Evolutionary conservation across 2,797 vertebrate species (phyloP).

Genomic region (Aselliscus stoliczkanus): DNA sequence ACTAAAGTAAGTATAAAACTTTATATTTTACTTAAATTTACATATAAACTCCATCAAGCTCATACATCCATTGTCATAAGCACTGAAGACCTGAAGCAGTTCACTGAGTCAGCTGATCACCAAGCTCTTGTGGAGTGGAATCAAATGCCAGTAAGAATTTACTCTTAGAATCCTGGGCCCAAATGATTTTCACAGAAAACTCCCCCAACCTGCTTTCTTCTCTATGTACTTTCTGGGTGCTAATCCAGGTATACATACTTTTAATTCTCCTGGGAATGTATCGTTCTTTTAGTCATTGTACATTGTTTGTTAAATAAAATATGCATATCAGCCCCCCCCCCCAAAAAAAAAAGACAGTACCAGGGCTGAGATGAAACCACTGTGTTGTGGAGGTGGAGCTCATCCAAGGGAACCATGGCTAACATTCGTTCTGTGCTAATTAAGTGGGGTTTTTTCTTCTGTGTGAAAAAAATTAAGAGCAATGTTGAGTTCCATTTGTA

Average conservation of each 20-base stretch:
- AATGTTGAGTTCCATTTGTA: not conserved
- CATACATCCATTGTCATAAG: not conserved
- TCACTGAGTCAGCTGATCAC: not conserved
- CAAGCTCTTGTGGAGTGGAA: not conserved
- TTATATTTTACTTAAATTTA: not conserved
- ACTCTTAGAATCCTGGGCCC: not conserved
- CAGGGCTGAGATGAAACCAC: not conserved
- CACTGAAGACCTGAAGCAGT: not conserved
- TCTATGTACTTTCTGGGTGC: constrained; percentile 71
- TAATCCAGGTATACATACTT: constrained; percentile 57
- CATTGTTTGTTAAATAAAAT: constrained; percentile 74
- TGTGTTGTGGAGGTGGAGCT: not conserved
- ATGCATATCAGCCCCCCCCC: constrained; percentile 15
- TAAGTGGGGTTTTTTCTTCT: not conserved
- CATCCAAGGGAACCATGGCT: not conserved
- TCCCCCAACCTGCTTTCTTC: not conserved
- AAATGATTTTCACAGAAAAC: not conserved
- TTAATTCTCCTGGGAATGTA: constrained; percentile 47
- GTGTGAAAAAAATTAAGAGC: not conserved
- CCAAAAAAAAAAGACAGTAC: too few relatives aligned
- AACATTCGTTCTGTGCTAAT: not conserved
- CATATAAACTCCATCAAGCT: not conserved
- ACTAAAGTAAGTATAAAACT: constrained; percentile 53
- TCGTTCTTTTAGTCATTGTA: constrained; percentile 40
- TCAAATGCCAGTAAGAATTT: not conserved